Evolutionary conservation across 1,140 invertebrate genomes (phyloP), one percentile per base, ranked within the genome.

Genomic region (Drosophila sp.): DNA sequence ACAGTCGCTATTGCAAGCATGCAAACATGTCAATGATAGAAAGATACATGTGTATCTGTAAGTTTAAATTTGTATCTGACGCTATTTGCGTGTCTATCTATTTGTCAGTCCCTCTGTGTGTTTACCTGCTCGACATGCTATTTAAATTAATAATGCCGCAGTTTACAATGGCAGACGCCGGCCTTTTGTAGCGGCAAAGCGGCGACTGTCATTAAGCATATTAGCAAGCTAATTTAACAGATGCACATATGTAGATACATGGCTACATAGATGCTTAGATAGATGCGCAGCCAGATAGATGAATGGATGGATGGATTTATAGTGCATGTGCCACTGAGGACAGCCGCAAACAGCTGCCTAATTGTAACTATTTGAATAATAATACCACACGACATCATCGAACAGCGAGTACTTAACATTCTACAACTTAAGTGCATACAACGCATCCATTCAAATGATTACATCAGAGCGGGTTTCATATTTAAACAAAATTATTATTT

Each of bases 91-190:
- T 64, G 62, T 51, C 40, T 53, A 32, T 13, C 13, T 34, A 13
- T 14, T 14, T 1, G 21, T 14, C 7, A 21, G 50, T 45, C 7
- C 13, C 27, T 7, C 50, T 51, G 34, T 48, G 29, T 46, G 46
- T 66, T 48, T 48, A 62, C 34, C 29, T 46, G 50, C 50, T 40
- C 61, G 69, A 65, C 43, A 61, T 72, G 70, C 61, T 72, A 84
- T 84, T 87, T 86, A 86, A 86, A 86, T 86, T 87, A 86, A 87
- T 86, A 86, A 81, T 87, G 71, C 57, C 81, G 29, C 43, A 59
- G 61, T 40, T 40, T 50, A 53, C 72, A 51, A 54, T 67, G 65
- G 34, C 61, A 51, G 38, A n/a, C 45, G 7, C 27, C 16, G 38
- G 41, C 45, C 66, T 41, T 46, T 78, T 57, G 53, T 50, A 54